Evolutionary conservation across 2,113 vertebrate species (phyloP).

Genomic region (Psephotus haematonotus): DNA sequence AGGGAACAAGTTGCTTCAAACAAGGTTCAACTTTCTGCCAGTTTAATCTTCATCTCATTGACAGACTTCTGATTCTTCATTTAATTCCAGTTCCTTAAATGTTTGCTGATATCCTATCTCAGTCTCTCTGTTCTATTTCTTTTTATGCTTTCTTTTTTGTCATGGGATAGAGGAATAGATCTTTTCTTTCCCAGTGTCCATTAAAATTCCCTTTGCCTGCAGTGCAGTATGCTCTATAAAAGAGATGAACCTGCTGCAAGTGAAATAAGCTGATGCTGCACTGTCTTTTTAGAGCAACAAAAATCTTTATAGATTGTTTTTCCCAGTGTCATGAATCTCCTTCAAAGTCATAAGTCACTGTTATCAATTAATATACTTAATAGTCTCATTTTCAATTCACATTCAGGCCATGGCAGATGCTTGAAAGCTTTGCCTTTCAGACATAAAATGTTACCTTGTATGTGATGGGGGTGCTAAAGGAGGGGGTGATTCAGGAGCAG

Average conservation of each 20-base stretch:
- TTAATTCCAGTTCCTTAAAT: conserved; percentile 35
- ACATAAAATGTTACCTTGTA: conserved; percentile 37
- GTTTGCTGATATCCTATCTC: not conserved
- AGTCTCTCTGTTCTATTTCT: not conserved
- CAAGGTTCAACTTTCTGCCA: not conserved
- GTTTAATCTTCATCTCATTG: conserved; percentile 21
- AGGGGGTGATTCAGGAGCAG: conserved; percentile 37
- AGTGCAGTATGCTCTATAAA: conserved; percentile 14
- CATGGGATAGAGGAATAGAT: not conserved
- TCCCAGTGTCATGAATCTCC: not conserved
- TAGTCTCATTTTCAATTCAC: conserved; percentile 29
- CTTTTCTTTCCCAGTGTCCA: conserved; percentile 6
- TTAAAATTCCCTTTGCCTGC: conserved; percentile 56
- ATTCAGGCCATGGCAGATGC: not conserved
- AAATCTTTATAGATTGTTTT: conserved; percentile 53
- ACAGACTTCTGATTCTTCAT: conserved; percentile 15
- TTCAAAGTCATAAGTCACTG: conserved; percentile 21
- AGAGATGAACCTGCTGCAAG: conserved; percentile 49
- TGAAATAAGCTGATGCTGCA: conserved; percentile 52
- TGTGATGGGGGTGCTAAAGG: not conserved
- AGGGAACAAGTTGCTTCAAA: conserved; percentile 37
- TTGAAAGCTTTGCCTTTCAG: conserved; percentile 38
- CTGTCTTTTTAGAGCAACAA: conserved; percentile 36
- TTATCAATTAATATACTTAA: conserved; percentile 51
- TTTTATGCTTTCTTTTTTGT: conserved; percentile 14